Evolutionary conservation across 1,140 invertebrate genomes (phyloP).

Genomic region (Hyles vespertilio): DNA sequence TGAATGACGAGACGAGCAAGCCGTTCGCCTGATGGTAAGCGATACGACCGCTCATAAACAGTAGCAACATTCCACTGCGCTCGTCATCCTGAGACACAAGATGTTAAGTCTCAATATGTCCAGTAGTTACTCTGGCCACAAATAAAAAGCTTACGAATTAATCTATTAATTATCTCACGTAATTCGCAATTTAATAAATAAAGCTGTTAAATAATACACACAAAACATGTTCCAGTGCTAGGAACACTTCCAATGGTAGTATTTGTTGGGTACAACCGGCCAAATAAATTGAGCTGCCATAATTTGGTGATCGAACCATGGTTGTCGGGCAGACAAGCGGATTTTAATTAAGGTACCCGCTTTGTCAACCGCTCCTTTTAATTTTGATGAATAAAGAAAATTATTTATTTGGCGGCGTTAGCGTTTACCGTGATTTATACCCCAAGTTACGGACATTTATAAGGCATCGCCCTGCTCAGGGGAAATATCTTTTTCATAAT

Average conservation of each 20-base stretch:
- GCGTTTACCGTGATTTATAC: slow-evolving; percentile 64
- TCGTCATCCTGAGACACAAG: too few relatives aligned
- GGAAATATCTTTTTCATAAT: slow-evolving; percentile 54
- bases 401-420: slow-evolving; percentile 68
- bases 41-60: too few relatives aligned
- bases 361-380: slow-evolving; percentile 72
- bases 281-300: slow-evolving; percentile 32
- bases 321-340: slow-evolving; percentile 44
- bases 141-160: too few relatives aligned
- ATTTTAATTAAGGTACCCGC: slow-evolving; percentile 63
- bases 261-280: slow-evolving; percentile 23
- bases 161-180: too few relatives aligned
- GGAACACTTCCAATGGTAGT: slow-evolving; percentile 29
- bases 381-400: slow-evolving; percentile 75
- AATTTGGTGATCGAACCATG: slow-evolving; percentile 38
- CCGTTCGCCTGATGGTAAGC: too few relatives aligned
- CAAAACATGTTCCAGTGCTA: not conserved
- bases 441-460: slow-evolving; percentile 56
- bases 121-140: too few relatives aligned
- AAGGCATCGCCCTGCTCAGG: slow-evolving; percentile 38
- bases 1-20: too few relatives aligned
- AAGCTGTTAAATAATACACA: too few relatives aligned
- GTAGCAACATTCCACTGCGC: too few relatives aligned
- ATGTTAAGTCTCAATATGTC: too few relatives aligned
- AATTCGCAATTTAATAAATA: too few relatives aligned